Evolutionary conservation across 2,888 invertebrate species (phyloP).

Genomic region (Lycocerus yunnanus): DNA sequence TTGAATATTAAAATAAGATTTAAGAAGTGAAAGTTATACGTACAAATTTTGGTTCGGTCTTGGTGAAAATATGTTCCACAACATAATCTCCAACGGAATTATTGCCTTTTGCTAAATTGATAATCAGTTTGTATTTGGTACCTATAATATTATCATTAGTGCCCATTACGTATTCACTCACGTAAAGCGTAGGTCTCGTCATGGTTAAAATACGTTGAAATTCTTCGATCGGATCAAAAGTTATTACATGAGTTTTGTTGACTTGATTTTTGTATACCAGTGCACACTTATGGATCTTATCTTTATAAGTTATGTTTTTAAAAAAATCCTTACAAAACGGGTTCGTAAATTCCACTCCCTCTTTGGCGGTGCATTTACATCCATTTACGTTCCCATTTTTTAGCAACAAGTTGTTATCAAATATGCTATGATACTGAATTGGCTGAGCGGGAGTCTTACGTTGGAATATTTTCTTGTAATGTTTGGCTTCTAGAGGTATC

Average conservation of each 20-base stretch:
- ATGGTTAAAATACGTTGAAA: neutral
- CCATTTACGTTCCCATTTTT: neutral
- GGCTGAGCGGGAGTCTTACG: neutral
- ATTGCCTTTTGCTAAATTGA: neutral
- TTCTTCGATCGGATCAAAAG: neutral
- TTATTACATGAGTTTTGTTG: neutral
- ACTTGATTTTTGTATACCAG: neutral
- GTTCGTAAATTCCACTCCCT: neutral
- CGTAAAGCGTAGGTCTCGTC: neutral
- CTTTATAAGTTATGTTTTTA: neutral
- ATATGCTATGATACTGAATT: neutral
- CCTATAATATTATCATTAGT: neutral
- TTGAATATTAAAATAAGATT: neutral
- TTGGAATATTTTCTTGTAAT: neutral
- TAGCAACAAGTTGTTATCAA: neutral
- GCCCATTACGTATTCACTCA: neutral
- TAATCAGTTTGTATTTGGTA: neutral
- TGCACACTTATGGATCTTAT: neutral
- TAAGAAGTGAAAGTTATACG: neutral
- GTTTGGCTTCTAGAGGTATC: too few species aligned
- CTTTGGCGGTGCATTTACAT: neutral
- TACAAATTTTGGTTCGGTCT: neutral
- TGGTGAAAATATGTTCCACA: neutral
- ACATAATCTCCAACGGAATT: neutral
- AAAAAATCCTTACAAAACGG: neutral